Base-by-base conservation (phyloP, 2,113 vertebrate genomes). In the Platanista minor region DNA sequence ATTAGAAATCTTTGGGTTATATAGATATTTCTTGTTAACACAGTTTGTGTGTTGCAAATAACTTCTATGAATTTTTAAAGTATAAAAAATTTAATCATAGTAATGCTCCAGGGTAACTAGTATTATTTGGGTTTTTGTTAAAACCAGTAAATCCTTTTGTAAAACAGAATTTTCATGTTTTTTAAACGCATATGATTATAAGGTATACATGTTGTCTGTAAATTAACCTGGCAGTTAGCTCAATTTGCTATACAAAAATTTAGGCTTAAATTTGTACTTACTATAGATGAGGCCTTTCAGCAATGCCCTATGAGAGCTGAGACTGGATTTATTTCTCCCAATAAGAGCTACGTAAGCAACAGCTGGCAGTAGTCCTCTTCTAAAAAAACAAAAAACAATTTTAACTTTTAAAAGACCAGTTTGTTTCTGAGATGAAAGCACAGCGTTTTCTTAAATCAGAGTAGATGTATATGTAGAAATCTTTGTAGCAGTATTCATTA, bases 151-250 rank as follows among this genome's bases (percentile, higher is more conserved):
- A 52, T 81, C 8, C 13, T 75, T 95, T 94, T 85, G 49, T 80
- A 75, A 96, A 96, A 80, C 54, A 91, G 27, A 64, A 62, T 80
- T 33, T 87, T 83, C 86, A 39, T 90, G 10, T 89, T 92, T 92
- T 87, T 88, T 74, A 94, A 94, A 39, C 2, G 9, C 21, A 39
- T 12, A 15, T 54, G 21, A 82, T 93, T 91, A 6, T 77, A 92
- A 94, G 39, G 13, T 82, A 57, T 18, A 91, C 31, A 18, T 67
- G 2, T 89, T 84, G 3, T 57, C 27, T 96, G 7, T 84, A 83
- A 78, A 36, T 81, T 69, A 95, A 46, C 8, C 59, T 95, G 46
- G 6, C 33, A 92, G 46, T 54, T 69, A 90, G 23, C 43, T 93
- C 87, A 54, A 36, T 88, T 93, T 66, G 23, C 46, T 86, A n/a